Evolutionary conservation across 2,113 vertebrate genomes (phyloP).

Genomic region (Picathartes gymnocephalus): DNA sequence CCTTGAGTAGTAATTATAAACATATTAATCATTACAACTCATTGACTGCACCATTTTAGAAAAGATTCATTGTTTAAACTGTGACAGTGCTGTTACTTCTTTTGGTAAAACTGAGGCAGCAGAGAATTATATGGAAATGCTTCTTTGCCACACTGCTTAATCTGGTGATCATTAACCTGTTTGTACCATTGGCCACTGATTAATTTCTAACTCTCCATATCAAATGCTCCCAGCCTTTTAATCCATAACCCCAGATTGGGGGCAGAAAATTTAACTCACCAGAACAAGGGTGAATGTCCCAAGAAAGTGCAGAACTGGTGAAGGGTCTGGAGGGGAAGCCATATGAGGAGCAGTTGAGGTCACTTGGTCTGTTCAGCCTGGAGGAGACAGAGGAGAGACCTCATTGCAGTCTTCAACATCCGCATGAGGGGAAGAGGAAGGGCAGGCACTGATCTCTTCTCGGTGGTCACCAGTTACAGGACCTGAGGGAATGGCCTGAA

Average conservation of each 20-base stretch:
- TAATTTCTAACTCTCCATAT: neutral
- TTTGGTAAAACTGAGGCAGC: neutral
- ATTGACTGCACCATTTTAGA: neutral
- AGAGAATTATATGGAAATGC: neutral
- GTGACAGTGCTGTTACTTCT: neutral
- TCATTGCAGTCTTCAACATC: fast-evolving
- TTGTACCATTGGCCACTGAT: neutral
- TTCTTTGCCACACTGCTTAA: neutral
- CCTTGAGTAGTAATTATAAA: neutral
- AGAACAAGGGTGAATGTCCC: neutral
- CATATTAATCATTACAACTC: neutral
- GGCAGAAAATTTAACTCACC: neutral
- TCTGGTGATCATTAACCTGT: neutral
- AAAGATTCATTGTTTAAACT: neutral
- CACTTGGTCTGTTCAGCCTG: neutral
- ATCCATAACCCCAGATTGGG: neutral
- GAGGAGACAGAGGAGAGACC: neutral
- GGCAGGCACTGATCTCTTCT: neutral
- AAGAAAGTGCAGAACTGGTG: neutral
- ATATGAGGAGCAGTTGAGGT: fast-evolving
- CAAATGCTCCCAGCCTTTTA: neutral
- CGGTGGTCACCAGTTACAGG: neutral
- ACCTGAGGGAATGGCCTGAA: fast-evolving
- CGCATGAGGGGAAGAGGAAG: fast-evolving
- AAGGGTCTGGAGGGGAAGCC: neutral